These are phyloP conservation scores for Cossypha dichroa DNA, from an alignment of 2,797 vertebrate genomes.

Conservation along the genomic window DNA sequence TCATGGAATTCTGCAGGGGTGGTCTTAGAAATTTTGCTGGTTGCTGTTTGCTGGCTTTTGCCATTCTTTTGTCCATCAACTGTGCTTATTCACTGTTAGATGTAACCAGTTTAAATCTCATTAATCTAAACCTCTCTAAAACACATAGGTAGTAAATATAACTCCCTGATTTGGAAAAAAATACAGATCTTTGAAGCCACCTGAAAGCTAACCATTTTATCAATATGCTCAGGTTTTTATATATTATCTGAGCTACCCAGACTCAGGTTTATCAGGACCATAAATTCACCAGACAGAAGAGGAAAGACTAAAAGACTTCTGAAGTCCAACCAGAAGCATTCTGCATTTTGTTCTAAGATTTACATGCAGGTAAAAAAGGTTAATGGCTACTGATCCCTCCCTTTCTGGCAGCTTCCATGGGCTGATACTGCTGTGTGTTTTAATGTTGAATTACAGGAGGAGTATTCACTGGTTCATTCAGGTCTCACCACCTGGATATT, in stretches of 20 bases:
- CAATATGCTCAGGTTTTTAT: not conserved
- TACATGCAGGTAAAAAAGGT: not conserved
- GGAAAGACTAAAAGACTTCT: not conserved
- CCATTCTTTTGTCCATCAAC: not conserved
- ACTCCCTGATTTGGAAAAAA: not conserved
- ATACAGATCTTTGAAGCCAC: not conserved
- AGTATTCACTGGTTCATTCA: not conserved
- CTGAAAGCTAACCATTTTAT: not conserved
- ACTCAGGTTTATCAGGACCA: not conserved
- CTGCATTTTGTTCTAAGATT: not conserved
- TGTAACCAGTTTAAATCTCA: not conserved
- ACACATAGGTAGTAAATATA: not conserved
- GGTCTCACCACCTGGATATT: not conserved
- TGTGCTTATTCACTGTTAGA: not conserved
- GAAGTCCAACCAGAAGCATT: not conserved
- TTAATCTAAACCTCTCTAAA: not conserved
- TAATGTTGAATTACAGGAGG: not conserved
- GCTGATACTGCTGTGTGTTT: not conserved
- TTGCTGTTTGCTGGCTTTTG: not conserved
- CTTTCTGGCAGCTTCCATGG: not conserved
- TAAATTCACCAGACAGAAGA: not conserved
- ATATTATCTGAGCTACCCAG: rapidly evolving
- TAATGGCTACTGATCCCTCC: not conserved
- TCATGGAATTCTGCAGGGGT: not conserved
- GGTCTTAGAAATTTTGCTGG: not conserved